Evolutionary conservation across 2,113 vertebrate genomes (phyloP).

Genomic region (Callaeas wilsoni): DNA sequence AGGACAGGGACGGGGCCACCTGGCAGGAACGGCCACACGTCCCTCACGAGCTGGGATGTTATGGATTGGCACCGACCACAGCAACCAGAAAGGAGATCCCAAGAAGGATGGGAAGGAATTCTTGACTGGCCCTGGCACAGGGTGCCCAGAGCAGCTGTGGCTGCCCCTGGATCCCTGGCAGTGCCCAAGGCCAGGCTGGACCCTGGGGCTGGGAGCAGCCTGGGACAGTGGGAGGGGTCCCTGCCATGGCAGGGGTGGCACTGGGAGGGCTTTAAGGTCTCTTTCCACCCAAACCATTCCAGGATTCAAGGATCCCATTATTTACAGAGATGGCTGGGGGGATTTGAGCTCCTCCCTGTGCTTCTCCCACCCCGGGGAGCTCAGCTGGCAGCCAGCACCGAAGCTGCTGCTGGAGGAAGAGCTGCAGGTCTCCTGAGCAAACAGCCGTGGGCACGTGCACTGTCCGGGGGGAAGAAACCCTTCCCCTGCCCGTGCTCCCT

Average conservation of each 20-base stretch:
- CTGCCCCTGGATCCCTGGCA: not conserved
- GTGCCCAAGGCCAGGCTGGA: not conserved
- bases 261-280: rapidly evolving
- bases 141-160: not conserved
- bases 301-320: not conserved
- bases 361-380: not conserved
- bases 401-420: not conserved
- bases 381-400: not conserved
- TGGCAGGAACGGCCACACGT: rapidly evolving
- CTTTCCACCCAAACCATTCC: not conserved
- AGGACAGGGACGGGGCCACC: rapidly evolving
- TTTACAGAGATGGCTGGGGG: rapidly evolving
- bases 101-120: not conserved
- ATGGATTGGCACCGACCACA: rapidly evolving
- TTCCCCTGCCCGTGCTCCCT: not conserved
- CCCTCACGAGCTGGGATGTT: rapidly evolving
- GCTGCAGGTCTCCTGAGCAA: not conserved
- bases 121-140: not conserved
- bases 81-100: rapidly evolving
- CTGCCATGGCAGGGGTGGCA: not conserved
- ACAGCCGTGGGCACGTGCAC: rapidly evolving
- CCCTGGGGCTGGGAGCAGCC: not conserved
- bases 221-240: not conserved
- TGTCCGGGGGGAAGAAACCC: not conserved
- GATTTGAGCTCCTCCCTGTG: not conserved